Conservation (phyloP, 2,797 vertebrate genomes). For the Mus minutoides region DNA sequence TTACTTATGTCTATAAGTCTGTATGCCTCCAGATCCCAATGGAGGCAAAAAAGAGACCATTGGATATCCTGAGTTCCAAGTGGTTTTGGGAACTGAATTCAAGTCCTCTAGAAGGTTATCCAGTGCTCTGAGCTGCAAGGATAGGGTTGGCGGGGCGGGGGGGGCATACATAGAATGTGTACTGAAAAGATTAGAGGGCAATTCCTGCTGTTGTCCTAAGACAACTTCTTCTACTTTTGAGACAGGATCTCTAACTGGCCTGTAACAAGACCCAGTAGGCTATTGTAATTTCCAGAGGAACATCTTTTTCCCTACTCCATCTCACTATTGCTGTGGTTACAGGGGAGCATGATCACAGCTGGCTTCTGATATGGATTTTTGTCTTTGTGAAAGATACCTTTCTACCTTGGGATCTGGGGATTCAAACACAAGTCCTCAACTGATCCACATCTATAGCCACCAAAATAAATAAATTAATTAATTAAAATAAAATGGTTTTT, state of each 20-base stretch:
- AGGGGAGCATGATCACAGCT: neutral
- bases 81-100: neutral
- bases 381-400: neutral
- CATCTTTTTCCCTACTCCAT: neutral
- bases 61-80: neutral
- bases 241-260: no score
- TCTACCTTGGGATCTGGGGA: neutral
- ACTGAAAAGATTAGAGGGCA: neutral
- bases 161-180: neutral
- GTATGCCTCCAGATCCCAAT: neutral
- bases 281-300: neutral
- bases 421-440: neutral
- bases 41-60: neutral
- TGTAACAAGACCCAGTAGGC: neutral
- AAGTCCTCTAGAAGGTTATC: neutral
- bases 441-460: neutral
- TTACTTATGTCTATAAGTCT: neutral
- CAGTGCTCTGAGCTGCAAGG: neutral
- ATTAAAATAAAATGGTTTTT: neutral
- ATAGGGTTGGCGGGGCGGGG: no score
- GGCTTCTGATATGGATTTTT: neutral
- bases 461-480: neutral
- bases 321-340: neutral
- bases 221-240: neutral
- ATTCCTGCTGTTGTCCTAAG: neutral